These are phyloP conservation scores for Malthinus seriepunctatus DNA, from an alignment of 2,888 invertebrate species.

Conservation along the genomic window DNA sequence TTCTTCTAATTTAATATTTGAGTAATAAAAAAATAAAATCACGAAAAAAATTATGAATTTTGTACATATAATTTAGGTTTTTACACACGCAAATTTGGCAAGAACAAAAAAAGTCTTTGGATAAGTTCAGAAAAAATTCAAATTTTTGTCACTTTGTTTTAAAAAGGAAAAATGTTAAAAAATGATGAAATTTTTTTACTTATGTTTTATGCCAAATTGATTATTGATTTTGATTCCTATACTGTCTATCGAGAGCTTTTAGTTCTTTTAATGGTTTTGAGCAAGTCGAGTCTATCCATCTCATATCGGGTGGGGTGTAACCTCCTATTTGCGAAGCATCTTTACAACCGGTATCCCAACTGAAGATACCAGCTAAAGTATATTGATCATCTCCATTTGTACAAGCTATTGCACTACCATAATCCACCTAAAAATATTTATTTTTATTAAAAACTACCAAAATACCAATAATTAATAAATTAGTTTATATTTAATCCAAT, in stretches of 20 bases:
- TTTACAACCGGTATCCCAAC: conserved; percentile 73
- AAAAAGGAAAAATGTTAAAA: neutral
- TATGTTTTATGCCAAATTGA: neutral
- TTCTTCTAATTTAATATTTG: neutral
- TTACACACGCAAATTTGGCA: conserved; percentile 13
- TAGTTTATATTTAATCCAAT: neutral
- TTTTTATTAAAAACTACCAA: neutral
- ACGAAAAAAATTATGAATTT: conserved; percentile 3
- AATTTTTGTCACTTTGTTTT: conserved; percentile 6
- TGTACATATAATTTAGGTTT: conserved; percentile 6
- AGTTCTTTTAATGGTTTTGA: conserved; percentile 50
- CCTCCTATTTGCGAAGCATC: conserved; percentile 54
- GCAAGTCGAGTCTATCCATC: conserved; percentile 54
- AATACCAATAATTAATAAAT: no score
- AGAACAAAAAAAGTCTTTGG: conserved; percentile 15
- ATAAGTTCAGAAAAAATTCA: neutral
- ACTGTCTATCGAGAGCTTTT: conserved; percentile 44
- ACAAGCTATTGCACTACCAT: conserved; percentile 82
- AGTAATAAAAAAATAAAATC: neutral
- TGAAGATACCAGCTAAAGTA: conserved; percentile 74
- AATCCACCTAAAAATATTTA: conserved; percentile 58
- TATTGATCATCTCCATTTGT: conserved; percentile 69
- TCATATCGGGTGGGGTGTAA: conserved; percentile 53
- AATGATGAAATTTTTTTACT: neutral
- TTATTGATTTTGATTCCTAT: conserved; percentile 8